phyloP scores from a whole-genome alignment of 2,888 invertebrate species.

The Plebejus melissa region DNA sequence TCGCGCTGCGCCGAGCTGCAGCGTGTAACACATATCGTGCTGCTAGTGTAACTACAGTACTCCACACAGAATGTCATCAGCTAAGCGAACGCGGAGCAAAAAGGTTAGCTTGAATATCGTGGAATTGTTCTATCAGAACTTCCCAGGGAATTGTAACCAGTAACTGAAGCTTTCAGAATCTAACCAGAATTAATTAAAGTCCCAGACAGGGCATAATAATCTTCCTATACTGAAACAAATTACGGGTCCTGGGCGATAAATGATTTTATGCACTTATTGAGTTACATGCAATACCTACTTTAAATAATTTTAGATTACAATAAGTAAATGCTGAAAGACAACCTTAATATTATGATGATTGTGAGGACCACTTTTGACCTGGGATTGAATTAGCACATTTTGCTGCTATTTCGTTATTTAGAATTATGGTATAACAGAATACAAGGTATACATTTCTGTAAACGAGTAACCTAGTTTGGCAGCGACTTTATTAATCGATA shows the following conservation, averaged over 20 bases:
- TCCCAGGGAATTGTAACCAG: background rate
- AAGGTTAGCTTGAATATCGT: background rate
- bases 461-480: background rate
- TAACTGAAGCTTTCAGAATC: background rate
- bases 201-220: background rate
- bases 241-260: background rate
- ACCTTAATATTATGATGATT: no score
- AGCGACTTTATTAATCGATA: conserved; percentile 9
- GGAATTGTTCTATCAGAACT: background rate
- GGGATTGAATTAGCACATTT: no score
- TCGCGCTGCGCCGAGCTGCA: conserved; percentile 7
- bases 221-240: background rate
- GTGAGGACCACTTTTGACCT: no score
- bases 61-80: background rate
- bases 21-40: conserved; percentile 14
- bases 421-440: background rate
- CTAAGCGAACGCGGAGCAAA: background rate
- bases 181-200: background rate
- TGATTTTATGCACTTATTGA: background rate
- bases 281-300: background rate
- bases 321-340: no score
- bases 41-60: background rate
- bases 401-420: no score
- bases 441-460: background rate
- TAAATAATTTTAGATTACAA: no score